Evolutionary conservation across 2,888 invertebrate species (phyloP).

Genomic region (Drosophila vallismaia): DNA sequence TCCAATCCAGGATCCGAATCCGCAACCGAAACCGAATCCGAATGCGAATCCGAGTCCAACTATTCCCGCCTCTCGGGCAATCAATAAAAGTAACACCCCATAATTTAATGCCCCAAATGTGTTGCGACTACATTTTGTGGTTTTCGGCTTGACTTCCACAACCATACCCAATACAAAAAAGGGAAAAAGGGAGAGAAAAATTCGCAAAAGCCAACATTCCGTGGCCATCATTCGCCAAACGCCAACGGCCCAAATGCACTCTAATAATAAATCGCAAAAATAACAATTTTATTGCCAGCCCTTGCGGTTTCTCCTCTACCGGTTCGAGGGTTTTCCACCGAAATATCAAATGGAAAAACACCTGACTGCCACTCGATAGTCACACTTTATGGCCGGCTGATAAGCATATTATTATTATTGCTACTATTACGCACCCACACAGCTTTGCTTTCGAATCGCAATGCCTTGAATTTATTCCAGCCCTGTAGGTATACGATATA

Average conservation of each 20-base stretch:
- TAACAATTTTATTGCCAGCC: conserved; percentile 73
- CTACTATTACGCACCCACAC: conserved; percentile 53
- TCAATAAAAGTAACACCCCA: conserved; percentile 79
- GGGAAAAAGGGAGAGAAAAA: conserved; percentile 19
- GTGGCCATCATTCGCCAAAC: conserved; percentile 11
- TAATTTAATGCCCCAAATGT: conserved; percentile 78
- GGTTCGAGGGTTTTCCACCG: conserved; percentile 6
- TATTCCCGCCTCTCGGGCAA: conserved; percentile 39
- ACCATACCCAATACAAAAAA: conserved; percentile 2
- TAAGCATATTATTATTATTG: conserved; percentile 79
- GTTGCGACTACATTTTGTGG: conserved; percentile 73
- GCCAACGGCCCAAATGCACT: conserved; percentile 73
- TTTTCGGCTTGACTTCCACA: conserved; percentile 14
- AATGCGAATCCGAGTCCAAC: not conserved
- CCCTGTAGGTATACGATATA: not conserved
- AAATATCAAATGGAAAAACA: conserved; percentile 4
- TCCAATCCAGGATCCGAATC: not conserved
- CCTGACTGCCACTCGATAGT: conserved; percentile 52
- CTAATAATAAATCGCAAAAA: conserved; percentile 79
- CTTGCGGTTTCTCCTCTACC: conserved; percentile 56
- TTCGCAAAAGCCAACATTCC: conserved; percentile 27
- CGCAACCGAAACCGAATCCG: not conserved
- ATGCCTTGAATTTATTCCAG: conserved; percentile 38
- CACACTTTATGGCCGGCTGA: conserved; percentile 71
- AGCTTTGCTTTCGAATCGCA: conserved; percentile 1